Percentiles rank a stretch among this genome's conserved stretches.
Evolutionary conservation across 1,140 invertebrate genomes (phyloP).

Genomic region (Callitettix versicolor): DNA sequence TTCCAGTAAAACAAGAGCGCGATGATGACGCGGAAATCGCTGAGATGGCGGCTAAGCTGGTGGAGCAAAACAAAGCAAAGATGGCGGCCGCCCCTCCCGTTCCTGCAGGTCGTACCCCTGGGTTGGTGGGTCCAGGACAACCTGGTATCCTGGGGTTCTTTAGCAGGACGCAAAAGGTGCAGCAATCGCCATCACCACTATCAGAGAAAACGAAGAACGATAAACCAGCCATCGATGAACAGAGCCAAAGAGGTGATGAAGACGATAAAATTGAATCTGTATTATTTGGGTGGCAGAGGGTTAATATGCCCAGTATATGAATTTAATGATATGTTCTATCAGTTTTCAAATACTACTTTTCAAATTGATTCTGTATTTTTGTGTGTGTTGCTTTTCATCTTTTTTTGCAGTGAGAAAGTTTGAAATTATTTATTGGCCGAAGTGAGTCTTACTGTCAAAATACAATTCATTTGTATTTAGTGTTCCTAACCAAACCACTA

Average conservation of each 20-base stretch:
- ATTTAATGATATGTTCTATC: too few species aligned
- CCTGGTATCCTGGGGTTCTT: constrained; percentile 49
- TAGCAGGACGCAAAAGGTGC: constrained; percentile 22
- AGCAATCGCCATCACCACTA: neutral
- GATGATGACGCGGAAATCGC: constrained; percentile 73
- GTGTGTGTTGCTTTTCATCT: too few species aligned
- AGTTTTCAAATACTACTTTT: too few species aligned
- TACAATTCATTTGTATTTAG: too few species aligned
- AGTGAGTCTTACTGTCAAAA: too few species aligned
- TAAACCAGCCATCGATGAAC: constrained; percentile 49
- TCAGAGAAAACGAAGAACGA: constrained; percentile 6
- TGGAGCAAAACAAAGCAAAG: constrained; percentile 72
- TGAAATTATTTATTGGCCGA: too few species aligned
- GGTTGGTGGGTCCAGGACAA: constrained; percentile 29
- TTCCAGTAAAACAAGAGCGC: constrained; percentile 54
- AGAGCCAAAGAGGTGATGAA: constrained; percentile 42
- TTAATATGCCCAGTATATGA: too few species aligned
- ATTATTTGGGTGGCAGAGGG: neutral
- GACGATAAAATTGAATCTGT: neutral
- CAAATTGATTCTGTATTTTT: too few species aligned
- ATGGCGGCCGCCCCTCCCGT: constrained; percentile 37
- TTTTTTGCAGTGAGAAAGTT: too few species aligned
- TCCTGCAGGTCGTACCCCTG: neutral
- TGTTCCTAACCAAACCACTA: too few species aligned
- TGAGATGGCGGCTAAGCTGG: constrained; percentile 73